These are phyloP conservation scores for Xerus inauris DNA, from an alignment of 2,113 vertebrate species.

Conservation along the genomic window DNA sequence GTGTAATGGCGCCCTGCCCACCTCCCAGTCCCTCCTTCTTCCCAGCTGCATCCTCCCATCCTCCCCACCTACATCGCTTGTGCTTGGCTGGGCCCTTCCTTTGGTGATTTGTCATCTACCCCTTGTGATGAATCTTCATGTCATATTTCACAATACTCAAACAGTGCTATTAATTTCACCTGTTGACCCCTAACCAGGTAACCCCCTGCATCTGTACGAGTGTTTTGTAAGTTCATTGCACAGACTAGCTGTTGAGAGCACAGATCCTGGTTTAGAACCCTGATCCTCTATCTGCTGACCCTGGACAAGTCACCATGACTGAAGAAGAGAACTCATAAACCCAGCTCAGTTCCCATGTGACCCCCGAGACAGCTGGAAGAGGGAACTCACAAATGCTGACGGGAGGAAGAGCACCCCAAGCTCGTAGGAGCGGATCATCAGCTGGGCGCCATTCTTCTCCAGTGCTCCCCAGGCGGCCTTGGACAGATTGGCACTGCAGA, in stretches of 20 bases:
- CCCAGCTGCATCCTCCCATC: not conserved
- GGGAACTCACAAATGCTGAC: conserved; percentile 94
- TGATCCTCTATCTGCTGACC: too few relatives aligned
- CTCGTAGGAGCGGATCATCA: conserved; percentile 99
- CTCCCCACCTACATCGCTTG: too few relatives aligned
- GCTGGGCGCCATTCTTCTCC: conserved; percentile 94
- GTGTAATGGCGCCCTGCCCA: rapidly evolving
- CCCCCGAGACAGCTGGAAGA: rapidly evolving
- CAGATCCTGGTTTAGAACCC: not conserved
- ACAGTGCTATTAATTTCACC: not conserved
- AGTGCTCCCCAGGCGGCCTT: conserved; percentile 98
- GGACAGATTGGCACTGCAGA: conserved; percentile 95
- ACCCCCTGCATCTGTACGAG: rapidly evolving
- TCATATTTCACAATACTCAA: not conserved
- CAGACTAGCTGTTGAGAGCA: not conserved
- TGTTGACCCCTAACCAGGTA: not conserved
- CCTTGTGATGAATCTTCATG: not conserved
- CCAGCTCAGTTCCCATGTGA: rapidly evolving
- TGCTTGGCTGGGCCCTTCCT: not conserved
- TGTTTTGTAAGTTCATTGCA: not conserved
- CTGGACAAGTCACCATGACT: rapidly evolving
- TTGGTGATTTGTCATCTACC: not conserved
- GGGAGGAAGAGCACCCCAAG: conserved; percentile 97
- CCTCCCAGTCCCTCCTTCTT: not conserved
- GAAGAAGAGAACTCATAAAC: not conserved